These are phyloP conservation scores for Mongoloraphidia duomilia DNA, from an alignment of 2,888 invertebrate species.

Conservation along the genomic window DNA sequence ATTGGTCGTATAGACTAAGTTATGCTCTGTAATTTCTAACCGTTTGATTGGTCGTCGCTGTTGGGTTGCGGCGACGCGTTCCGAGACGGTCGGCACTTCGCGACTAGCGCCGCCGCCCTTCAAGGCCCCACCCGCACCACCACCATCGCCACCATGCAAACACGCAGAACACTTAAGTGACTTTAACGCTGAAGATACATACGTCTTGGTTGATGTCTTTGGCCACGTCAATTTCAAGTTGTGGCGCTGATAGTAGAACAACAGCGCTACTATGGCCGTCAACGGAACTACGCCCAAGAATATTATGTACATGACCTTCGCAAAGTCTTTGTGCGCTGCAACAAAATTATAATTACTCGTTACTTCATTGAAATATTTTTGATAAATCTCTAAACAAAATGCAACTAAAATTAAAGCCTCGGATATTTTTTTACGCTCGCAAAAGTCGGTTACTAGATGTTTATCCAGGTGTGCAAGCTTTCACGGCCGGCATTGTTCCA, in stretches of 20 bases:
- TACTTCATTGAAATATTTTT: slow-evolving; percentile 1
- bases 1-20: slow-evolving; percentile 52
- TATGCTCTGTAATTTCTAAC: slow-evolving; percentile 41
- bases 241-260: slow-evolving; percentile 60
- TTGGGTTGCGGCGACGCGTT: background rate
- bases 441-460: too few relatives aligned
- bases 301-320: slow-evolving; percentile 72
- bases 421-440: slow-evolving; percentile 10
- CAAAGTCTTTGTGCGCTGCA: slow-evolving; percentile 60
- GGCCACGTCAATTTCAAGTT: slow-evolving; percentile 45
- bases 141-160: slow-evolving; percentile 4
- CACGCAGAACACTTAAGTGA: background rate
- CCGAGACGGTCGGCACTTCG: slow-evolving; percentile 5
- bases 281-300: slow-evolving; percentile 76
- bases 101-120: slow-evolving; percentile 21
- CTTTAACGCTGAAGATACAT: slow-evolving; percentile 28
- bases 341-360: slow-evolving; percentile 16
- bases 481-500: too few relatives aligned
- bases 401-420: background rate
- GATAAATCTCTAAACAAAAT: background rate
- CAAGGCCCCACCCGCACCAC: slow-evolving; percentile 20
- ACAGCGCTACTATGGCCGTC: slow-evolving; percentile 47
- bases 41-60: slow-evolving; percentile 5
- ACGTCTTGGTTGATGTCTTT: slow-evolving; percentile 33
- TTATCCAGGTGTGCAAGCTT: too few relatives aligned